phyloP scores from a whole-genome alignment of 2,888 invertebrate genomes.

The Vannuccia rotundouncinata region DNA sequence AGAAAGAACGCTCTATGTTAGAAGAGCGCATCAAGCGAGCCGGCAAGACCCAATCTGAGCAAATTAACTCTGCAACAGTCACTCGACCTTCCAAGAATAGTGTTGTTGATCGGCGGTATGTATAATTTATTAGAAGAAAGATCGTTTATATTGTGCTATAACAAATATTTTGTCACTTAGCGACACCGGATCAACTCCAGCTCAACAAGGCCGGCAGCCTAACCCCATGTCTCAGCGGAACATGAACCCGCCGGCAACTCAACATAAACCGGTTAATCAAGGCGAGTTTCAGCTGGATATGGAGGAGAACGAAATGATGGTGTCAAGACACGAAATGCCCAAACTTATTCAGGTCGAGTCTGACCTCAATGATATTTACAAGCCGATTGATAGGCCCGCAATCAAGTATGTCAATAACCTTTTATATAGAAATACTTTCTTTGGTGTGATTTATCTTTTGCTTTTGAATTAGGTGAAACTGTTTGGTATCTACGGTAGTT shows the following conservation, averaged over 20 bases:
- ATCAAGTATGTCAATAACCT: slow-evolving; percentile 39
- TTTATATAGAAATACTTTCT: too few relatives aligned
- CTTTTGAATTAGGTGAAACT: too few relatives aligned
- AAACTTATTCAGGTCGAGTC: slow-evolving; percentile 46
- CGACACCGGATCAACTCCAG: not conserved
- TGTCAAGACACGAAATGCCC: slow-evolving; percentile 35
- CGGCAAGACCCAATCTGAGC: slow-evolving; percentile 48
- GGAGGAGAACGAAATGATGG: slow-evolving; percentile 43
- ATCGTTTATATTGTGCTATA: too few relatives aligned
- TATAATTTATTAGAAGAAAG: not conserved
- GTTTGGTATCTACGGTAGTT: too few relatives aligned
- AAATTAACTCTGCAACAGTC: not conserved
- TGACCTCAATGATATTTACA: slow-evolving; percentile 49
- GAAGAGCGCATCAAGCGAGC: slow-evolving; percentile 92
- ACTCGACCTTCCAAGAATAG: slow-evolving; percentile 4
- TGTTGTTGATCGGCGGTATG: not conserved
- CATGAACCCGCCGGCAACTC: not conserved
- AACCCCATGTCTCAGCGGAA: not conserved
- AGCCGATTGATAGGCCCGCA: slow-evolving; percentile 48
- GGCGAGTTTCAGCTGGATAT: slow-evolving; percentile 69
- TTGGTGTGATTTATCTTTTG: too few relatives aligned
- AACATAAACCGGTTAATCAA: not conserved
- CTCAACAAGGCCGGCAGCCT: not conserved
- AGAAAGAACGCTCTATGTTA: slow-evolving; percentile 84
- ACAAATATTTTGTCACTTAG: too few relatives aligned